Percentiles rank a stretch among this genome's conserved stretches.
phyloP scores from a whole-genome alignment of 2,888 invertebrate genomes.

The Papilio gigon region DNA sequence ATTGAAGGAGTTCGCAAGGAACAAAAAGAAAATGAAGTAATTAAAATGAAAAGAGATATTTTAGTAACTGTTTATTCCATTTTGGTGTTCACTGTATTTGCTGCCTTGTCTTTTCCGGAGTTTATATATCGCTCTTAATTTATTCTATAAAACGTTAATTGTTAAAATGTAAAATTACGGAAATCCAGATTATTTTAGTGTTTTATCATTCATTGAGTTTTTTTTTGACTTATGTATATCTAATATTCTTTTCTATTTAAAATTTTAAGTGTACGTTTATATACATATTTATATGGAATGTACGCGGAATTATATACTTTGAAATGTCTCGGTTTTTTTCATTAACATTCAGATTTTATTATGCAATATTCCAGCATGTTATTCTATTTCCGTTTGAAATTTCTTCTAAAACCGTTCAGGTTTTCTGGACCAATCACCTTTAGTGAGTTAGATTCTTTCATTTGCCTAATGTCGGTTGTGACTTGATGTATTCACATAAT shows the following conservation, averaged over 20 bases:
- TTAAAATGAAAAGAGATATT: constrained; percentile 72
- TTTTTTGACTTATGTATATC: constrained; percentile 10
- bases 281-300: constrained; percentile 6
- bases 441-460: too few species aligned
- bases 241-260: constrained; percentile 6
- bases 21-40: constrained; percentile 52
- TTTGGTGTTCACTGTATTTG: constrained; percentile 72
- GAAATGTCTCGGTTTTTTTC: neutral
- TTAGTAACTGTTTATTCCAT: constrained; percentile 74
- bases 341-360: neutral
- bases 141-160: constrained; percentile 26
- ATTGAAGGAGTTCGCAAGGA: neutral
- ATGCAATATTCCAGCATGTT: neutral
- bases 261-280: constrained; percentile 20
- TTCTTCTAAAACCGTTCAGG: too few species aligned
- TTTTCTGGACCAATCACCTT: too few species aligned
- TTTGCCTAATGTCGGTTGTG: too few species aligned
- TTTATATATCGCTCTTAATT: constrained; percentile 48
- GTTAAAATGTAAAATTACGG: constrained; percentile 10
- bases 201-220: neutral
- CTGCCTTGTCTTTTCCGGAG: constrained; percentile 71
- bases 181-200: neutral
- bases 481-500: too few species aligned
- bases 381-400: too few species aligned
- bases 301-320: constrained; percentile 13